phyloP scores from a whole-genome alignment of 2,113 vertebrate genomes.

The Holacanthus passer region DNA sequence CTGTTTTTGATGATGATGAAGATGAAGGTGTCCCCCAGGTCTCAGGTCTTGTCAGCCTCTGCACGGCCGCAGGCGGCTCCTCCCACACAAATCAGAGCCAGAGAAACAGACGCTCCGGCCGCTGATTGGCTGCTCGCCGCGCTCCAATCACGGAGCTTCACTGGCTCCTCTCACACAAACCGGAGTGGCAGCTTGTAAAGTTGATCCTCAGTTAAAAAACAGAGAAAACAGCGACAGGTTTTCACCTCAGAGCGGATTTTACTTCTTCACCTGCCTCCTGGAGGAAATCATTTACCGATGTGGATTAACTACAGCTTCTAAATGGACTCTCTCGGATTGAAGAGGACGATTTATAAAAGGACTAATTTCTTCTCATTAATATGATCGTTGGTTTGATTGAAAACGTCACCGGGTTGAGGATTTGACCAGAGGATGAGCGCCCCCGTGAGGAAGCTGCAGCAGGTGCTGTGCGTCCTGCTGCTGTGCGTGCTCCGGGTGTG shows the following conservation, averaged over 20 bases:
- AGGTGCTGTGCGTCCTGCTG: constrained; percentile 70
- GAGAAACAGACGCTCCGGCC: constrained; percentile 47
- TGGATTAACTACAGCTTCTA: background rate
- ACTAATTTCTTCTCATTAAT: background rate
- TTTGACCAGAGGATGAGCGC: constrained; percentile 51
- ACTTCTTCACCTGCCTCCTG: background rate
- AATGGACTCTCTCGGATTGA: constrained; percentile 20
- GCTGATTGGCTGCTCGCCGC: constrained; percentile 69
- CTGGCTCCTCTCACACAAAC: constrained; percentile 55
- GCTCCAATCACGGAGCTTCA: constrained; percentile 65
- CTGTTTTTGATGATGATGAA: no score
- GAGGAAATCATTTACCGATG: no score
- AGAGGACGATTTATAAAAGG: background rate
- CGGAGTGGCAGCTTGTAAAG: background rate
- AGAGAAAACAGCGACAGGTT: constrained; percentile 3
- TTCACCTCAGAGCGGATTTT: background rate
- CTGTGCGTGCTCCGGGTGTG: constrained; percentile 59
- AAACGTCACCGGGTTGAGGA: background rate
- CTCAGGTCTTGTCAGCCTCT: rapidly evolving
- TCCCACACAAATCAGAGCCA: constrained; percentile 66
- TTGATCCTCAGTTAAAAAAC: constrained; percentile 22
- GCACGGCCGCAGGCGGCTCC: background rate
- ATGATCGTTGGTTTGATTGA: constrained; percentile 13
- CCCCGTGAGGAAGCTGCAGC: constrained; percentile 36
- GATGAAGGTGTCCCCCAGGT: no score